Evolutionary conservation across 1,140 invertebrate species (phyloP).

Genomic region (Neoseiulus cucumeris): DNA sequence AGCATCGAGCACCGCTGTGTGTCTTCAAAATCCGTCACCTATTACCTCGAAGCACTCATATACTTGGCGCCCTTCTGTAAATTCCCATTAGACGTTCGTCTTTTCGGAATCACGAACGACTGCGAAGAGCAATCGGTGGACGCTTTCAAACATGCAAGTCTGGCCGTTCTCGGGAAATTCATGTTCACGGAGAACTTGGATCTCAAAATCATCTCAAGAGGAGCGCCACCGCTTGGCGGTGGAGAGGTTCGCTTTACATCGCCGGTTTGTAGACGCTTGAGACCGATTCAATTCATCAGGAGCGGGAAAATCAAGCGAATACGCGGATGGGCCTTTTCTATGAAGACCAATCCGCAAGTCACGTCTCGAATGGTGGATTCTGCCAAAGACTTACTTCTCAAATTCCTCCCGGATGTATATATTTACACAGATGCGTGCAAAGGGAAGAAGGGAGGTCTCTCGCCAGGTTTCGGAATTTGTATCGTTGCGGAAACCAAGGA

Average conservation of each 20-base stretch:
- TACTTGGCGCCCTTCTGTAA: conserved; percentile 88
- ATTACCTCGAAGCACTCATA: conserved; percentile 74
- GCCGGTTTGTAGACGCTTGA: conserved; percentile 46
- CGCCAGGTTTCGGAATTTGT: conserved; percentile 64
- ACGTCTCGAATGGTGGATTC: conserved; percentile 76
- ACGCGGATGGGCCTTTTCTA: conserved; percentile 63
- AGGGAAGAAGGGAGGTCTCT: conserved; percentile 59
- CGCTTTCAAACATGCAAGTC: conserved; percentile 50
- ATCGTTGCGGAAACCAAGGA: conserved; percentile 77
- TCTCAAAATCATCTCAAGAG: conserved; percentile 63
- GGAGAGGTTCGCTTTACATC: conserved; percentile 74
- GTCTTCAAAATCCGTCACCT: conserved; percentile 55
- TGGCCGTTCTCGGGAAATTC: conserved; percentile 63
- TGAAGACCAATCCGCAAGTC: conserved; percentile 71
- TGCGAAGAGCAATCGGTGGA: conserved; percentile 42
- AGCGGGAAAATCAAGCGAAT: conserved; percentile 84
- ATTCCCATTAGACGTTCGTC: conserved; percentile 50
- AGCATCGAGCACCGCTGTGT: conserved; percentile 67
- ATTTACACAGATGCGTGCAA: conserved; percentile 77
- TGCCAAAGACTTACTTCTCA: conserved; percentile 69
- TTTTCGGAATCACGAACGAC: conserved; percentile 77
- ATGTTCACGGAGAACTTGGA: conserved; percentile 46
- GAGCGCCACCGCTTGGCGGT: conserved; percentile 62
- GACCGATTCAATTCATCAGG: conserved; percentile 41
- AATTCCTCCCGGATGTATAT: conserved; percentile 85